Evolutionary conservation across 1,140 invertebrate species (phyloP).

Genomic region (Magallana angulata): DNA sequence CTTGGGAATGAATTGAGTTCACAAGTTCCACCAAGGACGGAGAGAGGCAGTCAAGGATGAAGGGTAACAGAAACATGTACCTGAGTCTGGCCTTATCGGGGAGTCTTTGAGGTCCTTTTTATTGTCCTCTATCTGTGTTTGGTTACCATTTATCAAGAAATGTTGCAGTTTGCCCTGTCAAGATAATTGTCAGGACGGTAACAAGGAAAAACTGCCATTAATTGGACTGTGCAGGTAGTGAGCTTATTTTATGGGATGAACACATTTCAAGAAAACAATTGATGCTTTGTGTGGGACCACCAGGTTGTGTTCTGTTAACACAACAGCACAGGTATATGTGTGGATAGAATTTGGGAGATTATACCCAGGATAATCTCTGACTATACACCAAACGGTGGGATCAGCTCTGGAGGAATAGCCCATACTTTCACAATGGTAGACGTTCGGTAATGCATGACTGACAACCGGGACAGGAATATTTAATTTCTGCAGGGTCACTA

Average conservation of each 20-base stretch:
- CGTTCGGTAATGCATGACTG: slow-evolving; percentile 25
- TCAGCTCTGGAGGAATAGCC: not conserved
- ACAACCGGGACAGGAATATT: slow-evolving; percentile 27
- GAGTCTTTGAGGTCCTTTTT: not conserved
- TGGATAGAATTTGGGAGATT: too few relatives aligned
- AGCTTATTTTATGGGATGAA: not conserved
- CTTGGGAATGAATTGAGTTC: not conserved
- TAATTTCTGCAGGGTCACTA: slow-evolving; percentile 27
- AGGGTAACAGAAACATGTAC: not conserved
- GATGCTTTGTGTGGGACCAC: not conserved
- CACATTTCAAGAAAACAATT: not conserved
- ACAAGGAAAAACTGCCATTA: not conserved
- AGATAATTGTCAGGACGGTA: not conserved
- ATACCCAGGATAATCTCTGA: slow-evolving; percentile 7
- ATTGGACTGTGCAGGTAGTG: not conserved
- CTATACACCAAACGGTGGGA: not conserved
- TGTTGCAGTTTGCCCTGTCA: not conserved
- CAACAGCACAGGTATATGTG: not conserved
- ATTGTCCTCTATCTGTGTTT: not conserved
- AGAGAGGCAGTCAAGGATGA: not conserved
- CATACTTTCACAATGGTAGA: not conserved
- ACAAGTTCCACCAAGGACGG: not conserved
- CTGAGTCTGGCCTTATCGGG: not conserved
- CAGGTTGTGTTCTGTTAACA: not conserved
- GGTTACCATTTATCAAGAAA: not conserved